Evolutionary conservation across 2,113 vertebrate species (phyloP), one percentile per base, ranked within the genome.

Genomic region (Carassius carassius): DNA sequence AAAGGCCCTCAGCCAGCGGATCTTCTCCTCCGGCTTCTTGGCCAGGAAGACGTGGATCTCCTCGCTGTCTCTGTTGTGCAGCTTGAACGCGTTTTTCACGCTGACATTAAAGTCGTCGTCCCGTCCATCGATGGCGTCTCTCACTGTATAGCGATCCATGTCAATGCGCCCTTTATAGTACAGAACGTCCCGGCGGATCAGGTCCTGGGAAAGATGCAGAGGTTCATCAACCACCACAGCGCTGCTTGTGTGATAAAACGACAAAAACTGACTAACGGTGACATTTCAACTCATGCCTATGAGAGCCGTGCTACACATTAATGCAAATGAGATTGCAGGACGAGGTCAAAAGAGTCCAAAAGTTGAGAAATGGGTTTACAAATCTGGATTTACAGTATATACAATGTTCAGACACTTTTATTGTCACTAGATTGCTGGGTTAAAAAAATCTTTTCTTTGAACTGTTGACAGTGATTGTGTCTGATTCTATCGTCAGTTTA

Each of bases 91-190:
- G 87, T 97, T 96, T 93, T 97, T 97, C 92, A 96, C 95, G 90
- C 95, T 96, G 86, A 96, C 95, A 78, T 96, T 96, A 90, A 96
- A 97, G 91, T 97, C 96, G 82, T 97, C 96, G 74, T 97, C 96
- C 86, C 96, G 92, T 56, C 96, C 96, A 9, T 97, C 96, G 63
- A 95, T 94, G 63, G 95, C 95, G 82, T 97, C 95, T 78, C 94
- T 90, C 70, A 96, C 94, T 35, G 96, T 94, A 1, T 95, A 96
- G 88, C 94, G 95, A 93, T 97, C 96, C 96, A 97, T 96, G 91
- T 97, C 96, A 88, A 97, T 95, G 80, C 96, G 96, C 19, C 96
- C 96, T 91, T 97, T 97, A 90, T 97, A 97, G 89, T 97, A 97
- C 19, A 97, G 92, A 74, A 97, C 95, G 63, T 97, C 96, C 90